Evolutionary conservation across 2,797 vertebrate species (phyloP), one percentile per base, ranked within the genome.

Genomic region (Bucorvus abyssinicus): DNA sequence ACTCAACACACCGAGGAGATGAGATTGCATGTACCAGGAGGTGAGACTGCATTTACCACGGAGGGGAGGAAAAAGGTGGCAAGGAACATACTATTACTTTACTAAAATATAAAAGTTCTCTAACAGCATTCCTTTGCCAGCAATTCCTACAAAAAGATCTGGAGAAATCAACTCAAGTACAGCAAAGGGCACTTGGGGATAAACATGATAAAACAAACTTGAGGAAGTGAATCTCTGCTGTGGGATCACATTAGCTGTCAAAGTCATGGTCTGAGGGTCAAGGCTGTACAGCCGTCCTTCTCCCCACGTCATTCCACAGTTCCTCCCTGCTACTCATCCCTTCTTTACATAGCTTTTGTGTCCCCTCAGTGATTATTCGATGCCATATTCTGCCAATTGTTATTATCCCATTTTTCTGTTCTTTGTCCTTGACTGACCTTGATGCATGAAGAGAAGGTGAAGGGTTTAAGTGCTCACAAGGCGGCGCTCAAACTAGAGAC

Each of bases 301-400:
- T 24, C 24, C 14, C 40, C 5, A 0, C 45, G 0, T 0, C 1
- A 0, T 1, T 0, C 6, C 23, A 19, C 6, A 3, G 34, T 0
- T 29, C 4, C 29, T 8, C 19, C 1, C 2, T 20, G 38, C 38
- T 27, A 5, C 50, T 29, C 8, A 4, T 16, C 34, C 15, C 8
- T 24, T 6, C 29, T 20, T 45, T 0, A 18, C 0, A 3, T 1
- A 50, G 16, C n/a, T 56, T 9, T 24, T 26, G 1, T 7, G 20
- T 4, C 12, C 34, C 32, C 22, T 6, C 32, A 0, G 1, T 8
- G 47, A 38, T 21, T n/a, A 30, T 12, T n/a, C 42, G 27, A 12
- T 29, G 29, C 59, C 47, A 1, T 2, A 7, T 13, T 34, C n/a
- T 47, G 24, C 56, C 1, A 0, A 13, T 1, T 26, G 44, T 23